Evolutionary conservation across 2,113 vertebrate species (phyloP).

Genomic region (Pelodiscus sinensis): DNA sequence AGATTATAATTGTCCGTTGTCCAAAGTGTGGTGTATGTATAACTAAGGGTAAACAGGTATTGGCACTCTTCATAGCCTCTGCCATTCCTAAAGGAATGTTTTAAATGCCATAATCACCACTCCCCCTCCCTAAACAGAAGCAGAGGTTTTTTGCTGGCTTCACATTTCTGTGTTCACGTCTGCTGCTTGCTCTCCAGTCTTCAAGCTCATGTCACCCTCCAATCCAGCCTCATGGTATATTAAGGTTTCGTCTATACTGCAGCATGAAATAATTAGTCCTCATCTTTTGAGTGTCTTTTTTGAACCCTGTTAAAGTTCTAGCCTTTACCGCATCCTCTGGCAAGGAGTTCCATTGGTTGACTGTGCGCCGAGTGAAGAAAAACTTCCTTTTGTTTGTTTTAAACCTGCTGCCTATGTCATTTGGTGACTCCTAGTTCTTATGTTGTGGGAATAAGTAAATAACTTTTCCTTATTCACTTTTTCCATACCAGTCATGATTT

Average conservation of each 20-base stretch:
- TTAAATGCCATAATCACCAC: conserved; percentile 67
- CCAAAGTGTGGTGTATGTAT: conserved; percentile 56
- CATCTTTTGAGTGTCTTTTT: no score
- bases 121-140: conserved; percentile 49
- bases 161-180: conserved; percentile 62
- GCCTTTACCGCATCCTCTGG: no score
- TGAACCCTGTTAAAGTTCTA: no score
- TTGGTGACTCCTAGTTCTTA: no score
- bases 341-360: no score
- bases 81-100: conserved; percentile 68
- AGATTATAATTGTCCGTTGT: conserved; percentile 57
- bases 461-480: no score
- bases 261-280: no score
- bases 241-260: conserved; percentile 55
- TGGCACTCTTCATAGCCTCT: conserved; percentile 58
- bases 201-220: conserved; percentile 70
- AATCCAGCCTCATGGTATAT: conserved; percentile 65
- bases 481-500: no score
- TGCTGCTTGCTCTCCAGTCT: conserved; percentile 71
- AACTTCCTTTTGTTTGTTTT: no score
- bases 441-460: no score
- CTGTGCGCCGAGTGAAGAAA: no score
- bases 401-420: no score
- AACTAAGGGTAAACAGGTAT: conserved; percentile 69
- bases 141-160: conserved; percentile 61